A percentile compares a stretch with the other conserved stretches of the same genome.
phyloP scores from a whole-genome alignment of 2,888 invertebrate species.

The Zygogramma bicolorata region DNA sequence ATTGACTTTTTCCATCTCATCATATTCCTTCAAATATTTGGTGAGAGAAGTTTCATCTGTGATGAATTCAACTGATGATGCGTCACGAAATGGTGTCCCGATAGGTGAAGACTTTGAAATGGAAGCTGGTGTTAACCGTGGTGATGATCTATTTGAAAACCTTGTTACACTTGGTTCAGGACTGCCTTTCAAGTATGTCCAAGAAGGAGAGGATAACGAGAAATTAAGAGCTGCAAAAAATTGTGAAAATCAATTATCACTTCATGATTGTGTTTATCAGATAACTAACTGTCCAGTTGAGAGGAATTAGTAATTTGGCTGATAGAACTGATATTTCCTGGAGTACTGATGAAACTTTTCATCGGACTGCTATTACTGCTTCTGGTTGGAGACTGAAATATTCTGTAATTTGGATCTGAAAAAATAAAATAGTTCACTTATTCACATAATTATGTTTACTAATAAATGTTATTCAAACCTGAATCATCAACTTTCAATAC shows the following conservation, averaged over 20 bases:
- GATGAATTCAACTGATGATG: slow-evolving; percentile 64
- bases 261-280: neutral
- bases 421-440: slow-evolving; percentile 17
- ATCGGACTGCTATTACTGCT: slow-evolving; percentile 22
- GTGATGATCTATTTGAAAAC: slow-evolving; percentile 27
- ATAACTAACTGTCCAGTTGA: slow-evolving; percentile 59
- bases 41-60: slow-evolving; percentile 68
- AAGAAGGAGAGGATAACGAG: slow-evolving; percentile 61
- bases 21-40: slow-evolving; percentile 66
- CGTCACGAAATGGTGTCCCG: slow-evolving; percentile 40
- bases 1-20: slow-evolving; percentile 58
- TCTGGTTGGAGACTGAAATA: slow-evolving; percentile 48
- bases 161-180: slow-evolving; percentile 38
- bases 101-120: slow-evolving; percentile 26
- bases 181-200: slow-evolving; percentile 62
- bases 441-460: neutral
- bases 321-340: slow-evolving; percentile 61
- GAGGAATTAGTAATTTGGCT: slow-evolving; percentile 64
- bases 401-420: slow-evolving; percentile 55
- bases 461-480: no score
- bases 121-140: slow-evolving; percentile 26
- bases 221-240: slow-evolving; percentile 53
- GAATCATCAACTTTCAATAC: slow-evolving; percentile 69
- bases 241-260: neutral
- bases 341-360: slow-evolving; percentile 46